A percentile compares a stretch with the other conserved stretches of the same genome.
These are phyloP conservation scores for Psephotus haematonotus DNA, from an alignment of 2,113 vertebrate genomes.

Conservation along the genomic window DNA sequence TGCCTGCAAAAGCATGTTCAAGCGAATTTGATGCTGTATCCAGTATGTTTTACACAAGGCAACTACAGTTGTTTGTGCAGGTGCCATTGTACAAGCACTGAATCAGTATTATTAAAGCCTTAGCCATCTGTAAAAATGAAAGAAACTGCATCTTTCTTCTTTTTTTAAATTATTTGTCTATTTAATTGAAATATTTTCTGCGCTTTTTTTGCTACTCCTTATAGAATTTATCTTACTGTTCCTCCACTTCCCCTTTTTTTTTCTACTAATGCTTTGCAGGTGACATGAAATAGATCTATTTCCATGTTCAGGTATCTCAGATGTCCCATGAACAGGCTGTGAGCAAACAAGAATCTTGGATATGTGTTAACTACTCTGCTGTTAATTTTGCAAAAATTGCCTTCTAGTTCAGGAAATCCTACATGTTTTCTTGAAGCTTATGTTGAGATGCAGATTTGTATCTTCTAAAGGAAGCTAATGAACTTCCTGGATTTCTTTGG, in stretches of 20 bases:
- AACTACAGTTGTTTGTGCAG: slow-evolving; percentile 8
- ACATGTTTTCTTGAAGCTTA: neutral
- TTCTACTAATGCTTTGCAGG: neutral
- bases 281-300: neutral
- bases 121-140: neutral
- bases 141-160: neutral
- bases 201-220: neutral
- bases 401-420: neutral
- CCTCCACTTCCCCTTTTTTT: neutral
- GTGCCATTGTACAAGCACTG: neutral
- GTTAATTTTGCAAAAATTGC: neutral
- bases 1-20: neutral
- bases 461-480: neutral
- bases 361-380: neutral
- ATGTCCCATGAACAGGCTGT: neutral
- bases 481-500: neutral
- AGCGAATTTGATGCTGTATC: neutral
- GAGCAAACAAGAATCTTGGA: neutral
- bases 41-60: neutral
- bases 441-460: neutral
- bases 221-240: neutral
- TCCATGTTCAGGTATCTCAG: neutral
- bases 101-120: neutral
- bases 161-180: neutral
- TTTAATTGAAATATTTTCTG: neutral